These are phyloP conservation scores for Trichacis sp. DNA, from an alignment of 2,888 invertebrate genomes.

Conservation along the genomic window DNA sequence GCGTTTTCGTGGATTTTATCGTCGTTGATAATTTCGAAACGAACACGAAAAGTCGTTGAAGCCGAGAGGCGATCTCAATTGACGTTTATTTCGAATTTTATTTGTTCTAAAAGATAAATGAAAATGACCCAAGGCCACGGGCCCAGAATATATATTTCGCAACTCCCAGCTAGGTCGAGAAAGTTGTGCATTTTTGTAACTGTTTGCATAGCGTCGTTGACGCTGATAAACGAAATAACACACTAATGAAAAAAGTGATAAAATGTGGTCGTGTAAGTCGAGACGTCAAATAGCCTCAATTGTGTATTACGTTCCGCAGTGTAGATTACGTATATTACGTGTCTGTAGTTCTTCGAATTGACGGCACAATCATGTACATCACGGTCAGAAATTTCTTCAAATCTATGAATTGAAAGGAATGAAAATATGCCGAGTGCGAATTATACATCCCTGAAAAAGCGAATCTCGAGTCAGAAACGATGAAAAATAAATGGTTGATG, in stretches of 20 bases:
- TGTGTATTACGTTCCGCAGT: constrained; percentile 3
- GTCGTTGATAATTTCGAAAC: no score
- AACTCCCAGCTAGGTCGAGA: neutral
- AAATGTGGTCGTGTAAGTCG: neutral
- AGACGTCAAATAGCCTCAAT: constrained; percentile 1
- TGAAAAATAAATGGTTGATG: no score
- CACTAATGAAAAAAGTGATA: constrained; percentile 2
- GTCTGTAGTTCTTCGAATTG: neutral
- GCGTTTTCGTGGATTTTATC: no score
- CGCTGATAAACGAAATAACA: neutral
- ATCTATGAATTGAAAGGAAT: neutral
- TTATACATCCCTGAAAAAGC: no score
- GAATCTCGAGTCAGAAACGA: no score
- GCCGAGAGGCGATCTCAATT: no score
- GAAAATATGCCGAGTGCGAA: no score
- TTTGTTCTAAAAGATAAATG: no score
- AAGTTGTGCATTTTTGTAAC: neutral
- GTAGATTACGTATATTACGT: neutral
- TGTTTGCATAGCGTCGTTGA: neutral
- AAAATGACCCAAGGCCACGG: no score
- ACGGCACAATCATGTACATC: neutral
- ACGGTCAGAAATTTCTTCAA: neutral
- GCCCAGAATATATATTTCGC: no score
- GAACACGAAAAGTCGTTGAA: no score
- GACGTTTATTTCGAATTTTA: no score